Base-by-base conservation (phyloP, 1,140 invertebrate genomes). In the Platyura marginata region DNA sequence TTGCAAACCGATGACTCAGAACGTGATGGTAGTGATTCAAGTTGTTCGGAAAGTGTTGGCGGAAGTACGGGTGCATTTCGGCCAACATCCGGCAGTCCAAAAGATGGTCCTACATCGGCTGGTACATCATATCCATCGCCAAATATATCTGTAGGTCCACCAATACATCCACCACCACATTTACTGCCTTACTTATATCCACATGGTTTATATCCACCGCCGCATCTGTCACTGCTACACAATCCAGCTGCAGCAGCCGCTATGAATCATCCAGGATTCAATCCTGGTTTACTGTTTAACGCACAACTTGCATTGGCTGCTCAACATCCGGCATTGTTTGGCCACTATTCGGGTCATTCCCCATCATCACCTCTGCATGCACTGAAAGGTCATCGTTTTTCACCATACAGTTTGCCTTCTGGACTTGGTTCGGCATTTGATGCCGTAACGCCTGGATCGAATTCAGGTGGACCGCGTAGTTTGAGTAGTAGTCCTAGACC, bases 121-220 rank as follows among this genome's bases (percentile, higher is more conserved):
- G 68, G 71, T 41, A 55, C 61, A 16, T 69, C 76, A 45, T 81
- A 81, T 47, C 82, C 83, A 2, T 74, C 81, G 34, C 82, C 83
- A 2, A 87, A 88, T 62, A 85, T 89, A 19, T 85, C 80, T 5
- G 77, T 89, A 3, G 86, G 87, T 9, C 85, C 85, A 16, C 85
- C 87, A 8, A 77, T 88, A 10, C 84, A 89, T 53, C 85, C 84
- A 10, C 82, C 82, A 13, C 73, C 75, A 29, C 75, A 77, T 56
- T 67, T 90, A 39, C 65, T 91, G 48, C 87, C 86, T 43, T 92
- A 90, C 67, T 72, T 92, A 13, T 89, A 89, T 57, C 80, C 81
- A 1, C 81, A 79, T n/a, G 83, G 81, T 2, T 64, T 91, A 40
- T 90, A 90, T 62, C 79, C 77, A 15, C 73, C 83, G 39, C 80